These are phyloP conservation scores for Gastracanthus pulcherrimus DNA, from an alignment of 2,888 invertebrate genomes.

Conservation along the genomic window DNA sequence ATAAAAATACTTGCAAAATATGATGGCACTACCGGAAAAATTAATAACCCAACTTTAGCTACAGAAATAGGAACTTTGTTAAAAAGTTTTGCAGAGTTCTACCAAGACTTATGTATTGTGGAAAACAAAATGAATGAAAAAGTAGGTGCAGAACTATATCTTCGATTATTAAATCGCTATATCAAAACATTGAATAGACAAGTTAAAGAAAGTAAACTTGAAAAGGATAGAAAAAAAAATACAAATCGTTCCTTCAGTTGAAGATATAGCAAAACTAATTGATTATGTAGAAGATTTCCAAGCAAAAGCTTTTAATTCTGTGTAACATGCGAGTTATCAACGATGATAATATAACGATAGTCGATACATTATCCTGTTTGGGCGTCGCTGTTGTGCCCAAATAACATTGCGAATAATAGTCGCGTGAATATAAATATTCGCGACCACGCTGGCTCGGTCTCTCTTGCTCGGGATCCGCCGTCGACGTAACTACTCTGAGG, in stretches of 20 bases:
- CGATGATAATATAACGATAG: too few species aligned
- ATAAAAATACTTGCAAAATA: not conserved
- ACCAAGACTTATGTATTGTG: not conserved
- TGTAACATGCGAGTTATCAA: too few species aligned
- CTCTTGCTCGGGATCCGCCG: too few species aligned
- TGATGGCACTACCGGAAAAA: not conserved
- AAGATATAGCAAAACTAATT: not conserved
- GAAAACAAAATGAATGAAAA: not conserved
- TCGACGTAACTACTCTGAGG: too few species aligned
- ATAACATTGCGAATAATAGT: too few species aligned
- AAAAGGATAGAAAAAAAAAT: not conserved
- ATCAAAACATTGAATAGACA: not conserved
- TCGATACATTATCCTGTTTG: too few species aligned
- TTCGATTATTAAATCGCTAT: not conserved
- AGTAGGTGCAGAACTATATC: not conserved
- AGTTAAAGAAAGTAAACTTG: not conserved
- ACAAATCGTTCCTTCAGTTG: not conserved
- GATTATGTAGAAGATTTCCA: not conserved
- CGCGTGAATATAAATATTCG: too few species aligned
- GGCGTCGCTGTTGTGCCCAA: too few species aligned
- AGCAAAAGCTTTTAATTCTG: not conserved
- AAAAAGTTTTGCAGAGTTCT: not conserved
- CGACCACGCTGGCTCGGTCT: too few species aligned
- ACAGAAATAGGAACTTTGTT: not conserved
- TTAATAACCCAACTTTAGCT: not conserved